phyloP scores from a whole-genome alignment of 2,113 vertebrate genomes.

The Blennius ocellaris region DNA sequence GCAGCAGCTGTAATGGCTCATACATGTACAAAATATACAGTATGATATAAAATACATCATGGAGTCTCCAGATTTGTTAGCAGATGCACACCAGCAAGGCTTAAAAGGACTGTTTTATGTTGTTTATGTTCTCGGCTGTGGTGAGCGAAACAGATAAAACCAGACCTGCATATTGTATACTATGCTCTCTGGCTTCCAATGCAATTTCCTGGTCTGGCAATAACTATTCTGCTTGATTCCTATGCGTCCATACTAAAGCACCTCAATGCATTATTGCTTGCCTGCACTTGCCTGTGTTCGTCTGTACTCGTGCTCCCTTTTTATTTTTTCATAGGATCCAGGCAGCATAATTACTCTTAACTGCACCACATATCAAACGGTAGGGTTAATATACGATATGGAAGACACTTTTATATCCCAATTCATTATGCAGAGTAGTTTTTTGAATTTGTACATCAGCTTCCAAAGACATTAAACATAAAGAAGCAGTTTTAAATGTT shows the following conservation, averaged over 20 bases:
- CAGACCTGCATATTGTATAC: background rate
- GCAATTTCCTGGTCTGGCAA: background rate
- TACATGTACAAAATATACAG: slow-evolving; percentile 24
- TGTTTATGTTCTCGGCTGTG: background rate
- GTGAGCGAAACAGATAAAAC: background rate
- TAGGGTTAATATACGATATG: background rate
- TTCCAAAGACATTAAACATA: slow-evolving; percentile 2
- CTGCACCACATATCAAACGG: background rate
- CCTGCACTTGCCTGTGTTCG: background rate
- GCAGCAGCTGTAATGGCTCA: slow-evolving; percentile 38
- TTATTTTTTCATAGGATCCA: background rate
- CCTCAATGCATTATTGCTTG: background rate
- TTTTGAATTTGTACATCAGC: background rate
- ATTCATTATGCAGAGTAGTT: background rate
- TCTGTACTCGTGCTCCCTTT: background rate
- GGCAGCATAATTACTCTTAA: background rate
- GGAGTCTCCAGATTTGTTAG: slow-evolving; percentile 7
- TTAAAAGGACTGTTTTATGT: slow-evolving; percentile 5
- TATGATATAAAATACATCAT: slow-evolving; percentile 28
- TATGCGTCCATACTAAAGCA: background rate
- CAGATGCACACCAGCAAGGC: background rate
- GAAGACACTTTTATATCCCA: background rate
- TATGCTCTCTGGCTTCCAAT: background rate
- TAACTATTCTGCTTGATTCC: background rate
- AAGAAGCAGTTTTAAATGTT: slow-evolving; percentile 32